phyloP scores from a whole-genome alignment of 2,888 invertebrate species.

The Oligia strigilis region DNA sequence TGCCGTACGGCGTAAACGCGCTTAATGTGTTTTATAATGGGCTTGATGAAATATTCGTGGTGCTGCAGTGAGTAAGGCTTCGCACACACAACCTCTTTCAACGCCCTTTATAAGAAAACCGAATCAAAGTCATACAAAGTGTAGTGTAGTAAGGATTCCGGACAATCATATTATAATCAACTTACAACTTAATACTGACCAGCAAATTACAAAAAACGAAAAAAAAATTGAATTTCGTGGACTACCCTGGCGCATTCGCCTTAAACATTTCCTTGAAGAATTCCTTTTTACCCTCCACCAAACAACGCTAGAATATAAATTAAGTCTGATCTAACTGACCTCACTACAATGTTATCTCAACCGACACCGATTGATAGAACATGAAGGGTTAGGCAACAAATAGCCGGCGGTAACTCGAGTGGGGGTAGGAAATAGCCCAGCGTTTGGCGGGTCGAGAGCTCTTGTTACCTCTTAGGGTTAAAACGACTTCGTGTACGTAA shows the following conservation, averaged over 20 bases:
- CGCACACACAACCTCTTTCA: not conserved
- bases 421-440: constrained; percentile 54
- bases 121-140: not conserved
- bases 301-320: constrained; percentile 46
- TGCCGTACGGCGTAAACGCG: too few species aligned
- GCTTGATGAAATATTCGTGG: not conserved
- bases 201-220: too few species aligned
- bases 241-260: too few species aligned
- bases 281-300: not conserved
- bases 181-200: too few species aligned
- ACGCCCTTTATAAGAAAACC: not conserved
- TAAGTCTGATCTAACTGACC: constrained; percentile 37
- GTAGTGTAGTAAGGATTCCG: too few species aligned
- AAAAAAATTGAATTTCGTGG: too few species aligned
- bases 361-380: constrained; percentile 55
- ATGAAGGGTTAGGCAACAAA: constrained; percentile 60
- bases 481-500: constrained; percentile 37
- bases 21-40: too few species aligned
- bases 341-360: constrained; percentile 54
- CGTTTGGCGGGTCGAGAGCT: constrained; percentile 47
- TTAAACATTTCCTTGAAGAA: not conserved
- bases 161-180: too few species aligned
- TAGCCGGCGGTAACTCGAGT: constrained; percentile 55
- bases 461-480: constrained; percentile 39
- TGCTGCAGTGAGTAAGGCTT: not conserved